phyloP scores from a whole-genome alignment of 1,140 invertebrate species.

The Archivesica marissinica region DNA sequence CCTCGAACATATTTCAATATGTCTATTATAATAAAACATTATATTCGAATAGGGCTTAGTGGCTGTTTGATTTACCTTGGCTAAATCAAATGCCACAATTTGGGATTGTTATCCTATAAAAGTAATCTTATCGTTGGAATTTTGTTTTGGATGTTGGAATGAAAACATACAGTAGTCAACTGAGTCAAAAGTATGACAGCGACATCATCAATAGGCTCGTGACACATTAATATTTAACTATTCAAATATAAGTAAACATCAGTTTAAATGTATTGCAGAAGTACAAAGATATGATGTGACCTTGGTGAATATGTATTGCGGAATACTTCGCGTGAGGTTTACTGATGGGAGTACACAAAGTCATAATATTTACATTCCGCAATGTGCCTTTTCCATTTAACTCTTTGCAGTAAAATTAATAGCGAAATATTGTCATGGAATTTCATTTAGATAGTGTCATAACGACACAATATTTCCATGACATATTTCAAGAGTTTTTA shows the following conservation, averaged over 20 bases:
- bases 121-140: background rate
- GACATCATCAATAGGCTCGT: background rate
- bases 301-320: background rate
- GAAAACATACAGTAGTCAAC: slow-evolving; percentile 34
- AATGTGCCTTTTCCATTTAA: too few species aligned
- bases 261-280: too few species aligned
- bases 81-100: background rate
- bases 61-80: background rate
- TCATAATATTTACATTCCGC: too few species aligned
- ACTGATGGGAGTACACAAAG: too few species aligned
- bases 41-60: background rate
- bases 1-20: slow-evolving; percentile 33
- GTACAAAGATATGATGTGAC: background rate
- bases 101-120: background rate
- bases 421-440: too few species aligned
- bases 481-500: too few species aligned
- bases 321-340: slow-evolving; percentile 10
- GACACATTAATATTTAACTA: background rate
- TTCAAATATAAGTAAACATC: background rate
- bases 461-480: too few species aligned
- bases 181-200: slow-evolving; percentile 13
- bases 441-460: too few species aligned
- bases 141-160: slow-evolving; percentile 22
- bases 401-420: too few species aligned
- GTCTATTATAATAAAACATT: slow-evolving; percentile 29